Base-by-base conservation (phyloP, 1,140 invertebrate species). In the Aphelinus certus region DNA sequence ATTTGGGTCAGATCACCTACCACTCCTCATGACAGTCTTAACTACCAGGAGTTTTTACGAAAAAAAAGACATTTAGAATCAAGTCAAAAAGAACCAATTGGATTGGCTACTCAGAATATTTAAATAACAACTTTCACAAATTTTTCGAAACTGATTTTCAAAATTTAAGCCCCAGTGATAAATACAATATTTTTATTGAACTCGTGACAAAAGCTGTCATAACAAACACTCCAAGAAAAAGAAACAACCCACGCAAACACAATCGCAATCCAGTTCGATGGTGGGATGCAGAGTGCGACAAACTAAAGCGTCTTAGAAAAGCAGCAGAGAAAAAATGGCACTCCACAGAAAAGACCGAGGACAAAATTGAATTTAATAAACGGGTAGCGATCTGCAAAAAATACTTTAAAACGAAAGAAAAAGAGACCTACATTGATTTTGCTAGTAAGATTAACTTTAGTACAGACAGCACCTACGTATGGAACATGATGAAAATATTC, bases 361-460 rank as follows among this genome's bases (percentile, higher is more conserved):
- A 76, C n/a, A 10, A 65, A 2, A 74, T 78, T n/a, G 10, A 67
- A 45, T 78, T 73, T 64, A 78, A 78, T 7, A 71, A 73, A 71
- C 46, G 42, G 1, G 9, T 47, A 0, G 66, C 72, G 0, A 2
- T 53, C 48, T 46, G 58, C 0, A 78, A 68, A 62, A 73, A 76
- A 67, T 42, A 26, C 1, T 74, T 71, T 9, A 78, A 76, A 72
- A 10, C 63, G 53, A 76, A 76, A 5, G 75, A 79, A 65, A 76
- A 62, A 58, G 7, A 47, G 3, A 7, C 48, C 46, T 76, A 71
- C 47, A n/a, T 2, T 9, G 51, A 65, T 60, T 71, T 71, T 66
- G 62, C 68, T 5, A 47, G 65, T 58, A 58, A 7, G 9, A 9
- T 76, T 48, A 70, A 66, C 42, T 65, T 46, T 57, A 2, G 67